Evolutionary conservation across 1,140 invertebrate genomes (phyloP).

Genomic region (Lepidurus apus): DNA sequence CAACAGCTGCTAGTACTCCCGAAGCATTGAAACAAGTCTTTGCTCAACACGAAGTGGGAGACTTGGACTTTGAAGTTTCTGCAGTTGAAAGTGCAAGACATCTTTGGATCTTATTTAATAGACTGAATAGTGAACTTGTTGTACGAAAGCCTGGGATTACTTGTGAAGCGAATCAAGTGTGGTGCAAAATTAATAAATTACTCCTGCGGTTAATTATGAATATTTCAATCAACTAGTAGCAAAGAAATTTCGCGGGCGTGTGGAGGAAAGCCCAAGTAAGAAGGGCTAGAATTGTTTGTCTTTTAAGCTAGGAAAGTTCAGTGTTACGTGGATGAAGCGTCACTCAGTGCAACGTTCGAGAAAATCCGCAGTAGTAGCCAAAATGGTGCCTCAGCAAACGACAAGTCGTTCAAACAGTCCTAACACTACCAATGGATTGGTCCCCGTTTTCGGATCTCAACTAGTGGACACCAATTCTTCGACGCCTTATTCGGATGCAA

Average conservation of each 20-base stretch:
- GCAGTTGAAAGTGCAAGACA: background rate
- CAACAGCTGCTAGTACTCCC: background rate
- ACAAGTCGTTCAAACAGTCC: constrained; percentile 44
- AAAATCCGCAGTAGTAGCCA: constrained; percentile 33
- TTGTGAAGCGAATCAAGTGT: background rate
- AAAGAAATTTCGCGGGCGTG: background rate
- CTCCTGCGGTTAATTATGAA: background rate
- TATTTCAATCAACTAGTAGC: background rate
- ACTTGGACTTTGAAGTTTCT: background rate
- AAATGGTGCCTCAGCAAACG: constrained; percentile 56
- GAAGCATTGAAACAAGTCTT: too few species aligned
- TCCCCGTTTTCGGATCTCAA: constrained; percentile 70
- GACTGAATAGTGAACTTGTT: background rate
- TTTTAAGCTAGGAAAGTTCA: background rate
- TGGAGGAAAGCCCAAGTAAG: background rate
- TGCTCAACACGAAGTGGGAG: too few species aligned
- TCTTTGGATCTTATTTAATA: background rate
- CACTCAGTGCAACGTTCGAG: constrained; percentile 26
- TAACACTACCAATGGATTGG: constrained; percentile 43
- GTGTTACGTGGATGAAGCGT: constrained; percentile 20
- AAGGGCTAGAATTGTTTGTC: background rate
- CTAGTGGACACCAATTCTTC: constrained; percentile 79
- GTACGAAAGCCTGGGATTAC: constrained; percentile 1
- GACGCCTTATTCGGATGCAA: constrained; percentile 93
- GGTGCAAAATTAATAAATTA: background rate